A percentile compares a stretch with the other conserved stretches of the same genome.
Evolutionary conservation across 2,888 invertebrate species (phyloP).

Genomic region (Dicyrtomina minuta): DNA sequence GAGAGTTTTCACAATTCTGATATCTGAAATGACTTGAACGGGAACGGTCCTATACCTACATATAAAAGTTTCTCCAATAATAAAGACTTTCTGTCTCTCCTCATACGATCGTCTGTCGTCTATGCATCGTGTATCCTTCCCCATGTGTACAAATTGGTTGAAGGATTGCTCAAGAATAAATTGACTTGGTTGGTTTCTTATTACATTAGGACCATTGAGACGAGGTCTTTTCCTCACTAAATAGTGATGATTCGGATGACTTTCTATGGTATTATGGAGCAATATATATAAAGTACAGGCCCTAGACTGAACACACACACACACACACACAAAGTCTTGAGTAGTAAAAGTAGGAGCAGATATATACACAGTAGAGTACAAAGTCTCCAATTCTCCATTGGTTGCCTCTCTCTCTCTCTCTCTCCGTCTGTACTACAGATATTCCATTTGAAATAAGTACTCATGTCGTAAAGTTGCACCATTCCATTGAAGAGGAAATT

Average conservation of each 20-base stretch:
- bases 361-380: background rate
- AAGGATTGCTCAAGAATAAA: constrained; percentile 14
- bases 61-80: too few relatives aligned
- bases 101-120: too few relatives aligned
- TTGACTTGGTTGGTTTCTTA: constrained; percentile 37
- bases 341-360: too few relatives aligned
- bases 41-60: too few relatives aligned
- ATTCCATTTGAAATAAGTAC: constrained; percentile 36
- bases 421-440: background rate
- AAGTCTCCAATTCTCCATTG: background rate
- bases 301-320: too few relatives aligned
- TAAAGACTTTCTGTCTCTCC: too few relatives aligned
- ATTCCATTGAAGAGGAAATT: constrained; percentile 35
- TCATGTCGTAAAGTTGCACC: constrained; percentile 37
- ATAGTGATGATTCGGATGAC: constrained; percentile 27
- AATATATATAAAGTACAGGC: too few relatives aligned
- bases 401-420: too few relatives aligned
- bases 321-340: too few relatives aligned
- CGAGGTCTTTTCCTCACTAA: constrained; percentile 27
- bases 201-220: constrained; percentile 35
- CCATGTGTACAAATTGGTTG: constrained; percentile 9
- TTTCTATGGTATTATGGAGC: background rate
- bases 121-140: too few relatives aligned
- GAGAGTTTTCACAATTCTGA: too few relatives aligned
- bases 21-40: too few relatives aligned